A percentile compares a stretch with the other conserved stretches of the same genome.
Evolutionary conservation across 2,888 invertebrate genomes (phyloP).

Genomic region (Eupithecia subfuscata): DNA sequence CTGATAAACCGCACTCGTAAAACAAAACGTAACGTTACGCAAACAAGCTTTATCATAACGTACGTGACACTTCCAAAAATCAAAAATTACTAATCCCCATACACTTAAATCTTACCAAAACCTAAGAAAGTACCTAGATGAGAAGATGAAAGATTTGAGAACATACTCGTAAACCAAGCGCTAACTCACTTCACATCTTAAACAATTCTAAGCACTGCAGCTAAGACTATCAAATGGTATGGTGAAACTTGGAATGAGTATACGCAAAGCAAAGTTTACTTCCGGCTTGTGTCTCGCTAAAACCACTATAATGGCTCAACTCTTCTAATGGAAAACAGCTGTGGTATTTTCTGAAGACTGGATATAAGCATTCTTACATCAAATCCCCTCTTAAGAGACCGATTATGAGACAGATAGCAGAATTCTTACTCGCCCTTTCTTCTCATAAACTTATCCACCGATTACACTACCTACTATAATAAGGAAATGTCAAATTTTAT

Average conservation of each 20-base stretch:
- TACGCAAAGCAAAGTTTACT: neutral
- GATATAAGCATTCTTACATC: neutral
- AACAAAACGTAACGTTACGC: neutral
- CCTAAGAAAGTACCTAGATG: neutral
- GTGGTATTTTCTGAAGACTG: neutral
- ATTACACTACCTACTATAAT: no score
- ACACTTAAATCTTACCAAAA: neutral
- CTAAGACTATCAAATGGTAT: neutral
- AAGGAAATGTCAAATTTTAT: no score
- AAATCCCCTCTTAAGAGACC: neutral
- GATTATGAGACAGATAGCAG: no score
- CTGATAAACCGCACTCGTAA: no score
- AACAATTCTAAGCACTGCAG: neutral
- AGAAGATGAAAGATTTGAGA: neutral
- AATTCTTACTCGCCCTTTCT: no score
- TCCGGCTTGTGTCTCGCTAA: neutral
- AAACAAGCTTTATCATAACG: neutral
- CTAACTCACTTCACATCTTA: neutral
- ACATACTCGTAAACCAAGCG: neutral
- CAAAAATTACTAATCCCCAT: neutral
- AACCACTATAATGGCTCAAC: neutral
- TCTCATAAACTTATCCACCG: no score
- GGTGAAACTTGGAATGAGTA: constrained; percentile 2
- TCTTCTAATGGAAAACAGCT: neutral
- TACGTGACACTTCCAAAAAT: neutral